Evolutionary conservation across 2,888 invertebrate genomes (phyloP).

Genomic region (Chromoteleia sp.): DNA sequence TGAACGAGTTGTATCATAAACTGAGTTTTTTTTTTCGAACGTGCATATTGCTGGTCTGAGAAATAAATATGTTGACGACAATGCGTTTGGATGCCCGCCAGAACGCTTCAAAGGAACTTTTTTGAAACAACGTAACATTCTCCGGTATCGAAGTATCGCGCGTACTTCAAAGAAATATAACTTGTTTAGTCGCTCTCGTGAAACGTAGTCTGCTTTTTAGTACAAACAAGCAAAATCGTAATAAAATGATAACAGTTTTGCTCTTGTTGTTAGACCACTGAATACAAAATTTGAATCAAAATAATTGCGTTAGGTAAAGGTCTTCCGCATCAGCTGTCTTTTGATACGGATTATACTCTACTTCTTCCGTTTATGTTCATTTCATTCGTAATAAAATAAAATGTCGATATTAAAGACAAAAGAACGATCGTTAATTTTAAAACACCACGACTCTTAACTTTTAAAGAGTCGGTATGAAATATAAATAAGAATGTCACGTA

Average conservation of each 20-base stretch:
- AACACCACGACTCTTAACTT: too few relatives aligned
- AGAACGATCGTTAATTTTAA: too few relatives aligned
- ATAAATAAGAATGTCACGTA: too few relatives aligned
- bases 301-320: too few relatives aligned
- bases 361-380: too few relatives aligned
- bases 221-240: not conserved
- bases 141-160: conserved; percentile 9
- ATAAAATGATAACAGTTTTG: not conserved
- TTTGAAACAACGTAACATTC: conserved; percentile 61
- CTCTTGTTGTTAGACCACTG: too few relatives aligned
- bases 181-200: conserved; percentile 2
- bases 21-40: conserved; percentile 11
- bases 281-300: too few relatives aligned
- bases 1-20: conserved; percentile 3
- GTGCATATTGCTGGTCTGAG: conserved; percentile 69
- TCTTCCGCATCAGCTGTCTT: too few relatives aligned
- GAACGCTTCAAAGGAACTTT: conserved; percentile 68
- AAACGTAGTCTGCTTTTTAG: not conserved
- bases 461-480: too few relatives aligned
- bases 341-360: too few relatives aligned
- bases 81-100: conserved; percentile 71
- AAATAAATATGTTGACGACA: conserved; percentile 69
- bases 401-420: too few relatives aligned
- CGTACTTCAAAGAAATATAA: conserved; percentile 5
- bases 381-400: too few relatives aligned